phyloP scores from a whole-genome alignment of 1,140 invertebrate genomes.

The Lasioglossum baleicum region DNA sequence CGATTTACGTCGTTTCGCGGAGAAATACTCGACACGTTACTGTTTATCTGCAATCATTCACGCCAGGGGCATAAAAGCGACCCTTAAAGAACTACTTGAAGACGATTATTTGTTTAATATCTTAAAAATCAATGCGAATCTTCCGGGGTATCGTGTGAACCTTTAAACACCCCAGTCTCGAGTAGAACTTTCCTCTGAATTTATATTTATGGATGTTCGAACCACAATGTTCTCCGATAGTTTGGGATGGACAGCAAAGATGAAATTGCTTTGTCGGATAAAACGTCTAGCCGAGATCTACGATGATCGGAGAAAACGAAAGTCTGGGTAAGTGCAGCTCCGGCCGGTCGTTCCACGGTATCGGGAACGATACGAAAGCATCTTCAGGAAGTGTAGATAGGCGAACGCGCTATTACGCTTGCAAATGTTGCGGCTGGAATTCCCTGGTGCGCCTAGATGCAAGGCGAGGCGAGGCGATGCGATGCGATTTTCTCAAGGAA shows the following conservation, averaged over 20 bases:
- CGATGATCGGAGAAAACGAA: not conserved
- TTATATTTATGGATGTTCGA: no score
- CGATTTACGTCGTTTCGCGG: no score
- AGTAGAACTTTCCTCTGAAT: no score
- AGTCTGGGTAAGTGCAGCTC: not conserved
- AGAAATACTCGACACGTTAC: no score
- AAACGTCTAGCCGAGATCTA: not conserved
- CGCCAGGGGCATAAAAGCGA: no score
- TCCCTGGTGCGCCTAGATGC: not conserved
- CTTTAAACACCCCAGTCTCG: no score
- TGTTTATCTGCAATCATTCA: no score
- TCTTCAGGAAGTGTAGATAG: constrained; percentile 30
- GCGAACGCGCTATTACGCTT: constrained; percentile 10
- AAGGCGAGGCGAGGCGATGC: not conserved
- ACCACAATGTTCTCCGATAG: no score
- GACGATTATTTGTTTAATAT: no score
- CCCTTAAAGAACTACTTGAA: no score
- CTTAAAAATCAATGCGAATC: no score
- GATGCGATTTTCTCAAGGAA: constrained; percentile 40
- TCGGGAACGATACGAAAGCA: constrained; percentile 11
- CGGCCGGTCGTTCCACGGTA: not conserved
- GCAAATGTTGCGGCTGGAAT: constrained; percentile 23
- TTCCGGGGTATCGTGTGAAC: no score
- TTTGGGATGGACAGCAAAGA: not conserved
- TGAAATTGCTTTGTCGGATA: not conserved